Percentiles rank a stretch among this genome's conserved stretches.
Conservation (phyloP, 2,888 invertebrate genomes). For the Cerceris rybyensis region DNA sequence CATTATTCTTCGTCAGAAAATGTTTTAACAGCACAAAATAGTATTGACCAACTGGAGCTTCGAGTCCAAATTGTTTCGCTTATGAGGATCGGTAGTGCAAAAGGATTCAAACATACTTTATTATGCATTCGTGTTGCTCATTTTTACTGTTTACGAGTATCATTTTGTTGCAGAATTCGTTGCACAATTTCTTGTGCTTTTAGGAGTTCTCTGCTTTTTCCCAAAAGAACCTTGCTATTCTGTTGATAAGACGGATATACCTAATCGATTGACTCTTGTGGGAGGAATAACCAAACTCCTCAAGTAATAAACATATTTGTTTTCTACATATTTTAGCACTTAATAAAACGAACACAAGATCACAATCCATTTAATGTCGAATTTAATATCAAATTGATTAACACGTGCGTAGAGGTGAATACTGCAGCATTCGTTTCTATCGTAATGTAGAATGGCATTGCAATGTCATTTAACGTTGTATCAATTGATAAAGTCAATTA, state of each 20-base stretch:
- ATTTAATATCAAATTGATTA: no score
- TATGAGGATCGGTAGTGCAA: constrained; percentile 66
- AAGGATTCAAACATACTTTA: background rate
- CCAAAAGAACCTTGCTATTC: constrained; percentile 55
- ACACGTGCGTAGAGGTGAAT: no score
- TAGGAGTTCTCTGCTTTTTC: constrained; percentile 64
- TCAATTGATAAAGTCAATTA: no score
- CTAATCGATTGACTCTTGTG: constrained; percentile 17
- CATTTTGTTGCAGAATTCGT: constrained; percentile 63
- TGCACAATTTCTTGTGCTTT: constrained; percentile 59
- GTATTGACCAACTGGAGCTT: constrained; percentile 28
- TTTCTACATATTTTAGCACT: background rate
- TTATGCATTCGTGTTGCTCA: background rate
- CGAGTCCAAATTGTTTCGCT: constrained; percentile 65
- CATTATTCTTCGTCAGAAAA: background rate
- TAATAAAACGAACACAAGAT: no score
- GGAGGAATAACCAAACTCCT: constrained; percentile 24
- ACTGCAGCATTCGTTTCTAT: no score
- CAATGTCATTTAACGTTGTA: no score
- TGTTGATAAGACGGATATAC: background rate
- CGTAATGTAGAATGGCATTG: no score
- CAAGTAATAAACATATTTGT: constrained; percentile 25
- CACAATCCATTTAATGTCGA: no score
- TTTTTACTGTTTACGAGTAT: background rate
- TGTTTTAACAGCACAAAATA: constrained; percentile 4